Percentiles rank a stretch among this genome's conserved stretches.
These are phyloP conservation scores for Pocillopora damicornis DNA, from an alignment of 64 coral and sea anemone species.

Conservation along the genomic window DNA sequence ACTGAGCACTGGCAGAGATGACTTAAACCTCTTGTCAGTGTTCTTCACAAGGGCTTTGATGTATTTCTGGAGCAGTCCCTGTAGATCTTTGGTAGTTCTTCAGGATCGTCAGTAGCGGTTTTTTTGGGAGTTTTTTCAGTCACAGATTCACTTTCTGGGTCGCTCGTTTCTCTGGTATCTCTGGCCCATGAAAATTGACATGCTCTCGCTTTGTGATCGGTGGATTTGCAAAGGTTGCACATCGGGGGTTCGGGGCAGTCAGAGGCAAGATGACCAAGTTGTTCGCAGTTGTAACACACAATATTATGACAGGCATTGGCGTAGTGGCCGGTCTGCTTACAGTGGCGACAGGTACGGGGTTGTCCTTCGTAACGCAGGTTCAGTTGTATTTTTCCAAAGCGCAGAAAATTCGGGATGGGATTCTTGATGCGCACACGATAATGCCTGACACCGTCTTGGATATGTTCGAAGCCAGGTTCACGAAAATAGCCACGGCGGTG, in stretches of 20 bases:
- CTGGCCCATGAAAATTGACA: too few species aligned
- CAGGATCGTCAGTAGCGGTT: too few species aligned
- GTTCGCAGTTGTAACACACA: background rate
- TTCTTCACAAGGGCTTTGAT: constrained; percentile 52
- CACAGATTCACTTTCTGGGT: too few species aligned
- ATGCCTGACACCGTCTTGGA: background rate
- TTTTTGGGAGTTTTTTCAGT: too few species aligned
- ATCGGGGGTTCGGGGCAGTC: background rate
- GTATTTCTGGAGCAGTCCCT: constrained; percentile 42
- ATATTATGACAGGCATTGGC: background rate
- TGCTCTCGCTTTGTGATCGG: background rate
- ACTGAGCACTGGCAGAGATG: constrained; percentile 57
- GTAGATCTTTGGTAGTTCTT: constrained; percentile 37
- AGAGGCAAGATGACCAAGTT: background rate
- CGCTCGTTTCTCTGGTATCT: too few species aligned
- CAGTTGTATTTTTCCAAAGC: too few species aligned
- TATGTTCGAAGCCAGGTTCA: too few species aligned
- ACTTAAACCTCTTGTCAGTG: constrained; percentile 52
- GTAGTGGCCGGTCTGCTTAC: background rate
- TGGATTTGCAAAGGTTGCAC: background rate
- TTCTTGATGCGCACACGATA: background rate
- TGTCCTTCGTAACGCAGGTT: background rate
- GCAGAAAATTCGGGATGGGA: background rate
- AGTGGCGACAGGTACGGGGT: background rate
- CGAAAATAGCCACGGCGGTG: background rate